Evolutionary conservation across 2,888 invertebrate species (phyloP).

Genomic region (Euzetes globulus): DNA sequence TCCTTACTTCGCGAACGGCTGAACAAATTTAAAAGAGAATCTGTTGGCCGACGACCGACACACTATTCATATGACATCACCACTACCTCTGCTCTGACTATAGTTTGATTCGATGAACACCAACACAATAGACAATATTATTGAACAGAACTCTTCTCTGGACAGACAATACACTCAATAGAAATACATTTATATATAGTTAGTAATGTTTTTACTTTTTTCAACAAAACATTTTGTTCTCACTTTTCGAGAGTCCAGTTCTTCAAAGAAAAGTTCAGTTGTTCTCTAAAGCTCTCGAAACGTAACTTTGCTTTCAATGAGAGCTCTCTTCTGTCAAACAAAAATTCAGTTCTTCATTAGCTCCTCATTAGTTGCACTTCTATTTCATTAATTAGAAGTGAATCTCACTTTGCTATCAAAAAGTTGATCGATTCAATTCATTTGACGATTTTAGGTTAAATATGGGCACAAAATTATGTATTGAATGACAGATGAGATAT

Average conservation of each 20-base stretch:
- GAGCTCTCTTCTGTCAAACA: not conserved
- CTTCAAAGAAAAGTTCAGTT: not conserved
- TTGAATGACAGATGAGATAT: not conserved
- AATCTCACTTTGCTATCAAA: not conserved
- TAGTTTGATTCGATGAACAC: not conserved
- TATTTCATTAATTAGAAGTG: not conserved
- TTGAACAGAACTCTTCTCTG: not conserved
- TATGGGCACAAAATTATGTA: not conserved
- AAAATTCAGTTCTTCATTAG: slow-evolving; percentile 16
- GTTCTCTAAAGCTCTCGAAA: not conserved
- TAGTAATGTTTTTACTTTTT: not conserved
- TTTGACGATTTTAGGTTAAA: not conserved
- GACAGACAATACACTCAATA: not conserved
- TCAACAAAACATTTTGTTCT: not conserved
- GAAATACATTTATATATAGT: not conserved
- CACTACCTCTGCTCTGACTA: not conserved
- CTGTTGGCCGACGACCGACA: not conserved
- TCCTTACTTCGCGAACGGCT: not conserved
- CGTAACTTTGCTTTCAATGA: not conserved
- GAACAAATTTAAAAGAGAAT: slow-evolving; percentile 7
- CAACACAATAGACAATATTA: not conserved
- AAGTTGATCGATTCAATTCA: not conserved
- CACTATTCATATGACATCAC: slow-evolving; percentile 13
- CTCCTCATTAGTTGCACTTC: not conserved
- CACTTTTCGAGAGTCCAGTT: too few species aligned